Evolutionary conservation across 2,113 vertebrate genomes (phyloP), one percentile per base, ranked within the genome.

Genomic region (Pipra filicauda): DNA sequence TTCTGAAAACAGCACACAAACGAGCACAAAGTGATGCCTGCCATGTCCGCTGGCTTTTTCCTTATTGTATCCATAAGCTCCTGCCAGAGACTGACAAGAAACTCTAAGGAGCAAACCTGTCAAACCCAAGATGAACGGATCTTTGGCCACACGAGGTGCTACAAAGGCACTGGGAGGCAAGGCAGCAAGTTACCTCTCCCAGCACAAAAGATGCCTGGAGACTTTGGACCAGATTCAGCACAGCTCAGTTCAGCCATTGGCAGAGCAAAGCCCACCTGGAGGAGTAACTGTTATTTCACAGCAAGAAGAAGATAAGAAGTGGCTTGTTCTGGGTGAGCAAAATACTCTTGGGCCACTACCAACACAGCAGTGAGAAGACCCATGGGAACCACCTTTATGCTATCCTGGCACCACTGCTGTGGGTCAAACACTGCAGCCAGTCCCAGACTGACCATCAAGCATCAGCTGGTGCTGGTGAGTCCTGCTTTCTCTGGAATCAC

Each of bases 261-360:
- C 44, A 69, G 62, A 69, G 41, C 78, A 72, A 64, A 79, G 41
- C 31, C 37, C 75, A 31, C 14, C 43, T 52, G 26, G 17, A 94
- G 35, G 39, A 48, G 24, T 8, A 48, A n/a, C 31, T 27, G 11
- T 2, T 43, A n/a, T n/a, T 67, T n/a, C 52, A 31, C 46, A 72
- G 5, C 24, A 57, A n/a, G 48, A 80, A 48, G 43, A 30, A 43
- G 73, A 49, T 1, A 6, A 54, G 5, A 19, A 12, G 2, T 4
- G 67, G 27, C 28, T 90, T 4, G 0, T 14, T 80, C 35, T 8
- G 33, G 31, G 30, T 57, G 30, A 27, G 15, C 0, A 7, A 28
- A 0, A 0, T 0, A 14, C 6, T 70, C 41, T 5, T 11, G 59
- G 28, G 39, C 24, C 51, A 27, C 59, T 37, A 8, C 46, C 33